Percentiles rank a stretch among this genome's conserved stretches.
Evolutionary conservation across 2,113 vertebrate species (phyloP).

Genomic region (Myanophis thanlyinensis): DNA sequence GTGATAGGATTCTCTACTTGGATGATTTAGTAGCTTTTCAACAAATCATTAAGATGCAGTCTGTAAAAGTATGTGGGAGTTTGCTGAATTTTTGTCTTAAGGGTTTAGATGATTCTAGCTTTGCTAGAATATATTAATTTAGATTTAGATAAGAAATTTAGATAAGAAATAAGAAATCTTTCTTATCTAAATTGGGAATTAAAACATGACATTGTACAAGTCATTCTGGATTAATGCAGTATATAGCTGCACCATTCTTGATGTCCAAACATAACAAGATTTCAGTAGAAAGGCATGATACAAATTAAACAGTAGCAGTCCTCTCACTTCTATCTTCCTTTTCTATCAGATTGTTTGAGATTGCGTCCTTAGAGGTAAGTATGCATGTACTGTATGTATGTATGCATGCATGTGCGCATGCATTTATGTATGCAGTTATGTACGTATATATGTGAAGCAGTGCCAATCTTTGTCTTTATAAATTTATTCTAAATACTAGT

Average conservation of each 20-base stretch:
- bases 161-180: too few species aligned
- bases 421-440: background rate
- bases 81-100: conserved; percentile 24
- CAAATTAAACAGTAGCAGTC: background rate
- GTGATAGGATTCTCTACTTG: background rate
- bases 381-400: too few species aligned
- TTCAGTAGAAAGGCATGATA: background rate
- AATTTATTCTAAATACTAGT: background rate
- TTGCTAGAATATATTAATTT: too few species aligned
- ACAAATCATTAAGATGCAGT: background rate
- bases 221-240: background rate
- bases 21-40: background rate
- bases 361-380: background rate
- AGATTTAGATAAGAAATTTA: too few species aligned
- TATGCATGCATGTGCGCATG: too few species aligned
- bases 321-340: background rate
- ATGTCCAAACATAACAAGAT: background rate
- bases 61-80: background rate
- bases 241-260: too few species aligned
- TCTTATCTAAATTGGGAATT: background rate
- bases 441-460: background rate
- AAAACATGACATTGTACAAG: background rate
- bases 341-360: background rate
- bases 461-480: background rate
- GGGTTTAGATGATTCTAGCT: background rate